These are phyloP conservation scores for Glomeris maerens DNA, from an alignment of 1,140 invertebrate species.

Conservation along the genomic window DNA sequence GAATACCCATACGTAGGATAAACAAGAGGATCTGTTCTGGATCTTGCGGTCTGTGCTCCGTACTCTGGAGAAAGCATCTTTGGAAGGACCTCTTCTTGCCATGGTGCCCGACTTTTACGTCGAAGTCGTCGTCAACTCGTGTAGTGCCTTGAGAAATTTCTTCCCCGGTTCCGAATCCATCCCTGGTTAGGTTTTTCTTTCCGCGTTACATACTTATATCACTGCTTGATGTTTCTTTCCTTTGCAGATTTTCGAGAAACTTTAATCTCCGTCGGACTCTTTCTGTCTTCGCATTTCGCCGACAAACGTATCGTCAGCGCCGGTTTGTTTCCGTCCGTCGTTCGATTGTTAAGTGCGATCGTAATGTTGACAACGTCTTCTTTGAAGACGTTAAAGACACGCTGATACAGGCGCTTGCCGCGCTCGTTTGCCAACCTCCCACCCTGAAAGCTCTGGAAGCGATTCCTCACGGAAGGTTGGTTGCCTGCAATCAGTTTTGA, in stretches of 20 bases:
- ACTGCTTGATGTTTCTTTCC: not conserved
- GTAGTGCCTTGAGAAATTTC: constrained; percentile 33
- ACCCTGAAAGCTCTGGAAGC: constrained; percentile 47
- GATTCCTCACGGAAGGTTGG: constrained; percentile 38
- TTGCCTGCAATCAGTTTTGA: too few relatives aligned
- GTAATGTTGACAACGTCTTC: not conserved
- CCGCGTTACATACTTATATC: not conserved
- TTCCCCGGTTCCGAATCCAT: constrained; percentile 9
- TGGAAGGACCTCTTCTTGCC: constrained; percentile 49
- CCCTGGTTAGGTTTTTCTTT: constrained; percentile 1
- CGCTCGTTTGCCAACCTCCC: constrained; percentile 44
- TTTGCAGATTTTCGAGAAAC: constrained; percentile 33
- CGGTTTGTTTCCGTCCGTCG: constrained; percentile 21
- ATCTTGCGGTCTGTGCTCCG: constrained; percentile 41
- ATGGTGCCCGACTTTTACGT: constrained; percentile 72
- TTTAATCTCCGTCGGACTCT: constrained; percentile 48
- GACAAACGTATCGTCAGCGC: constrained; percentile 56
- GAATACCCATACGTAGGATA: constrained; percentile 28
- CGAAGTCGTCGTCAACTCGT: constrained; percentile 53
- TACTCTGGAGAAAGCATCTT: constrained; percentile 42
- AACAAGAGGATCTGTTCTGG: constrained; percentile 44
- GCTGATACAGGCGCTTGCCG: constrained; percentile 57
- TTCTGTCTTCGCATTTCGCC: constrained; percentile 56
- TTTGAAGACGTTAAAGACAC: constrained; percentile 53
- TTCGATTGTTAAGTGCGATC: not conserved